Percentiles rank a stretch among this genome's conserved stretches.
Conservation (phyloP, 23 tunicate species). For the Aplidium turbinatum region DNA sequence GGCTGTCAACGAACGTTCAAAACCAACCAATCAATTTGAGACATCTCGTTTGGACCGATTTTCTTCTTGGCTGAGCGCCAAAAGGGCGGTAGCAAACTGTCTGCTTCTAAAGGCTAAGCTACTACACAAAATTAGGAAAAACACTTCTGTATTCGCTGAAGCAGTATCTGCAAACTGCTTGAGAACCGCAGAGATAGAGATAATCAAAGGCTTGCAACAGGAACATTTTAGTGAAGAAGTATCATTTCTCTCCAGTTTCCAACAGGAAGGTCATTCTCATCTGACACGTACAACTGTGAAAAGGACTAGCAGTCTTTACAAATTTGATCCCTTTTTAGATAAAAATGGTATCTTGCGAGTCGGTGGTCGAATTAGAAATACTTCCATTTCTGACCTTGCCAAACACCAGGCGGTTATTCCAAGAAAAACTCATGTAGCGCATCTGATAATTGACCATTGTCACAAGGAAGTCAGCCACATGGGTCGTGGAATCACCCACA, state of each 20-base stretch:
- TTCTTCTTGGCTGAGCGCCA: conserved; percentile 4
- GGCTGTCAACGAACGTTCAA: background rate
- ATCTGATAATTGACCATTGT: conserved; percentile 1
- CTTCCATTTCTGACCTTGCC: too few species aligned
- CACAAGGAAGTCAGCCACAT: conserved; percentile 13
- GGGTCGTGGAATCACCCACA: conserved; percentile 11
- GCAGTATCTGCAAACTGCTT: background rate
- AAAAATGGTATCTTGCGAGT: background rate
- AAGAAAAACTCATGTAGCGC: background rate
- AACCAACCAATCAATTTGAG: background rate
- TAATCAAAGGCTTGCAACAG: background rate
- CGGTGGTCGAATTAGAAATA: conserved; percentile 1
- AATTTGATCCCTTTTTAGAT: conserved; percentile 8
- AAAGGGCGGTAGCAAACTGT: background rate
- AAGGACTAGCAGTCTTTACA: background rate
- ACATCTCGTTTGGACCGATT: background rate
- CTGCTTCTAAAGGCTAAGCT: background rate
- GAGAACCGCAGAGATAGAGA: background rate
- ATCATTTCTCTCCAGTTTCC: background rate
- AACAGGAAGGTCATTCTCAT: background rate
- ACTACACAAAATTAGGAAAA: background rate
- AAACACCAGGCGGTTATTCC: background rate
- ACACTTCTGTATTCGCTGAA: background rate
- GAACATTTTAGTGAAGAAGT: background rate
- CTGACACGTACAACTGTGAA: background rate